Conservation (phyloP, 2,888 invertebrate genomes). For the Andrena bucephala region DNA sequence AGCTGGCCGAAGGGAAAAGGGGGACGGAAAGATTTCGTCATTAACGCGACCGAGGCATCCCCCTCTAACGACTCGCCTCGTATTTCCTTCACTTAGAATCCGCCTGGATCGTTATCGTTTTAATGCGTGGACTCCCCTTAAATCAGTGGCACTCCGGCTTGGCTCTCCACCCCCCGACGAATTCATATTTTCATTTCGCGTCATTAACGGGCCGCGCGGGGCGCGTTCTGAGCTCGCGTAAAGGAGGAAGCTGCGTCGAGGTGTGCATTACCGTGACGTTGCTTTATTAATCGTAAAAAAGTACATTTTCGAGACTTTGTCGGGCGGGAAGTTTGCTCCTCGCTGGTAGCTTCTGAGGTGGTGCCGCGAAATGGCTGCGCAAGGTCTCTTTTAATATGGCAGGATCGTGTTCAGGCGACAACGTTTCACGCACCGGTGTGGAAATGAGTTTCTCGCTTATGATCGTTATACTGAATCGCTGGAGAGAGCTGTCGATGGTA, state of each 20-base stretch:
- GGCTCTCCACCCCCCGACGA: constrained; percentile 18
- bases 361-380: too few species aligned
- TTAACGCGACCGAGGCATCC: constrained; percentile 49
- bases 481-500: too few species aligned
- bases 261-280: neutral
- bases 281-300: constrained; percentile 37
- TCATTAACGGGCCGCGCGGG: constrained; percentile 44
- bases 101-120: constrained; percentile 41
- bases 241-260: constrained; percentile 25
- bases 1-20: constrained; percentile 36
- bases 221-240: neutral
- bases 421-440: too few species aligned
- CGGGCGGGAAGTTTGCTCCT: too few species aligned
- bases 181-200: constrained; percentile 53
- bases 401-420: too few species aligned
- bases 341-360: too few species aligned
- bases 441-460: too few species aligned
- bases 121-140: constrained; percentile 47
- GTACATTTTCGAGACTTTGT: neutral
- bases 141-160: constrained; percentile 32
- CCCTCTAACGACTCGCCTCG: constrained; percentile 39
- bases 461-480: too few species aligned
- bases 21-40: constrained; percentile 43
- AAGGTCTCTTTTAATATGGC: too few species aligned
- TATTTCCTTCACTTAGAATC: constrained; percentile 31